Conservation (phyloP, 2,113 vertebrate species). For the Mormyrus iriodes region DNA sequence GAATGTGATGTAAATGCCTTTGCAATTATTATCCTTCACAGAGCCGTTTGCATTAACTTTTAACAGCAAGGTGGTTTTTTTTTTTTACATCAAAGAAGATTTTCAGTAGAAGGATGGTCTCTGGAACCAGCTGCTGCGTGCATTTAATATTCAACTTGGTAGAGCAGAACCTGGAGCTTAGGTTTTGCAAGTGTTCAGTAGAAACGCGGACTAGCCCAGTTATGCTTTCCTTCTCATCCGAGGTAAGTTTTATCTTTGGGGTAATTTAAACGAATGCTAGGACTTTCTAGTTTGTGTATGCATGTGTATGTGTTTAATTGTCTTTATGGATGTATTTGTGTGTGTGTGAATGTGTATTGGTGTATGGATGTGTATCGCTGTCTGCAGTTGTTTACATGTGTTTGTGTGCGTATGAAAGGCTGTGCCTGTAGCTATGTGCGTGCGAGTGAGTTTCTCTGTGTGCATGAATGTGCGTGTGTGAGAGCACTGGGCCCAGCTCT, state of each 20-base stretch:
- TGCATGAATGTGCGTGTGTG: neutral
- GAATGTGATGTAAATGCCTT: conserved; percentile 9
- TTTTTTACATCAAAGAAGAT: neutral
- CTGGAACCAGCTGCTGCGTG: neutral
- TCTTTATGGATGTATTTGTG: neutral
- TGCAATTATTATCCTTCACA: neutral
- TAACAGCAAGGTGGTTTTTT: neutral
- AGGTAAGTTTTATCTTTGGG: neutral
- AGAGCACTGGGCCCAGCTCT: neutral
- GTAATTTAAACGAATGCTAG: neutral
- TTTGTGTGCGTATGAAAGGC: neutral
- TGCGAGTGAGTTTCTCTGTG: neutral
- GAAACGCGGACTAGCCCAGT: neutral
- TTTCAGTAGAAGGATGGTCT: neutral
- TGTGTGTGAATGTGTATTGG: neutral
- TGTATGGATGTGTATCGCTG: neutral
- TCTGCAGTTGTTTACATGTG: neutral
- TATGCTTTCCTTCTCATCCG: neutral
- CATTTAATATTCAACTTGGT: neutral
- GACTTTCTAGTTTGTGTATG: neutral
- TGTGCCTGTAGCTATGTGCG: neutral
- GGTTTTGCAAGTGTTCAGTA: neutral
- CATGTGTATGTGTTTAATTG: neutral
- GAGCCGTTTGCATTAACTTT: neutral
- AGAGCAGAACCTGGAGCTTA: neutral